Evolutionary conservation across 2,888 invertebrate genomes (phyloP).

Genomic region (Hirtodrosophila trivittata): DNA sequence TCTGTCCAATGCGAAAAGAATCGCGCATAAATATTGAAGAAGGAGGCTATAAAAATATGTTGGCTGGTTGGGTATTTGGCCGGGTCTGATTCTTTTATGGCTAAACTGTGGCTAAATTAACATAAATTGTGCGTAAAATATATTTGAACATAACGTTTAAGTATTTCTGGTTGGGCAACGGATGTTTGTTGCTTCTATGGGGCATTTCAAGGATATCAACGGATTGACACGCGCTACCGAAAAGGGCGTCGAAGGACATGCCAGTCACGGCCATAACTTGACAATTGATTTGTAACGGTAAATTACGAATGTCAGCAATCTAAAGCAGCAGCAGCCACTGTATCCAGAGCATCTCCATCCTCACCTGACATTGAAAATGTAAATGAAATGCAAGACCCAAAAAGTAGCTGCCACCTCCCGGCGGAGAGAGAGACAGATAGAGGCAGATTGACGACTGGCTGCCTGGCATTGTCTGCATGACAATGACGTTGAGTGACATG

Average conservation of each 20-base stretch:
- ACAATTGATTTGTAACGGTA: slow-evolving; percentile 76
- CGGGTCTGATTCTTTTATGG: slow-evolving; percentile 46
- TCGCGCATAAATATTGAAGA: slow-evolving; percentile 64
- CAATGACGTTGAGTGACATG: slow-evolving; percentile 76
- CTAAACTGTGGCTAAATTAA: slow-evolving; percentile 62
- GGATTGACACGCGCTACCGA: slow-evolving; percentile 39
- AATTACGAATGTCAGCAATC: slow-evolving; percentile 67
- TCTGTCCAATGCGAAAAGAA: slow-evolving; percentile 65
- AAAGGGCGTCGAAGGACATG: background rate
- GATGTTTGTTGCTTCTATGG: slow-evolving; percentile 5
- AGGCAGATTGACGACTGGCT: slow-evolving; percentile 44
- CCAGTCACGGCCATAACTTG: slow-evolving; percentile 55
- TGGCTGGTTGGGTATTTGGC: slow-evolving; percentile 25
- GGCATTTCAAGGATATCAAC: slow-evolving; percentile 43
- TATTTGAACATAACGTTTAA: slow-evolving; percentile 49
- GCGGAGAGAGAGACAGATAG: background rate
- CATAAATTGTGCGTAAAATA: slow-evolving; percentile 72
- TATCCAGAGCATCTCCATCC: background rate
- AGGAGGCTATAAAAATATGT: slow-evolving; percentile 63
- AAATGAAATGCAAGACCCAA: slow-evolving; percentile 52
- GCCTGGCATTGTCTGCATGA: slow-evolving; percentile 64
- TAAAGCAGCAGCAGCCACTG: slow-evolving; percentile 8
- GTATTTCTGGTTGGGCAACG: slow-evolving; percentile 24
- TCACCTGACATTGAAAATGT: slow-evolving; percentile 55
- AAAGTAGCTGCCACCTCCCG: slow-evolving; percentile 18